Conservation (phyloP, 1,140 invertebrate species). For the Euschistus heros region DNA sequence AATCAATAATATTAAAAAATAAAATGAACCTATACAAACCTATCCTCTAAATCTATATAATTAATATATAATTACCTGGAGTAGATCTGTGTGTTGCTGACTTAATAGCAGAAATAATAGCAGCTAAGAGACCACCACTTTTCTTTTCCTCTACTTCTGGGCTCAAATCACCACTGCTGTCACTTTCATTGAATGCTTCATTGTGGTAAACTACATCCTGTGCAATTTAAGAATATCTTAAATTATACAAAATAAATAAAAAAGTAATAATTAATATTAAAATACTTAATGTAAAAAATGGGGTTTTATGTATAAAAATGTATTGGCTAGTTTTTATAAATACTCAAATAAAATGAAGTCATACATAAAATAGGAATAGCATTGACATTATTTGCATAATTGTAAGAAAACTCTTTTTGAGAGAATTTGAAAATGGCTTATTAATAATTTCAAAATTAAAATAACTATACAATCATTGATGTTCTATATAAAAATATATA, state of each 20-base stretch:
- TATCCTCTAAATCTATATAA: too few species aligned
- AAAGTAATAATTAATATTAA: neutral
- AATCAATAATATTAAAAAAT: too few species aligned
- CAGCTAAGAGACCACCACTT: conserved; percentile 44
- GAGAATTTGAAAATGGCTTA: too few species aligned
- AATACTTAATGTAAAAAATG: neutral
- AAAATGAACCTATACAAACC: too few species aligned
- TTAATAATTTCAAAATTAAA: too few species aligned
- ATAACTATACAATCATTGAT: too few species aligned
- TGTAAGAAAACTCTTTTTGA: too few species aligned
- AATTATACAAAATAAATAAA: neutral
- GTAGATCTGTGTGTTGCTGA: conserved; percentile 39
- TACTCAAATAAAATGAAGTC: too few species aligned
- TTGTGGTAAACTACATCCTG: conserved; percentile 64
- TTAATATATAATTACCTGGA: conserved; percentile 11
- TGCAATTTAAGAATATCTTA: conserved; percentile 18
- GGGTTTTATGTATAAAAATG: neutral
- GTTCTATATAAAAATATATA: too few species aligned
- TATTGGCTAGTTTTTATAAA: too few species aligned
- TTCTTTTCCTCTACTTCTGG: conserved; percentile 39
- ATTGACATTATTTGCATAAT: too few species aligned
- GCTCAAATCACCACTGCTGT: conserved; percentile 44
- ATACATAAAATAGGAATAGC: too few species aligned
- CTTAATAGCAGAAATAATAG: conserved; percentile 54
- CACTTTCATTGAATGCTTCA: conserved; percentile 54